Evolutionary conservation across 2,888 invertebrate genomes (phyloP).

Genomic region (Leptogaster cylindrica): DNA sequence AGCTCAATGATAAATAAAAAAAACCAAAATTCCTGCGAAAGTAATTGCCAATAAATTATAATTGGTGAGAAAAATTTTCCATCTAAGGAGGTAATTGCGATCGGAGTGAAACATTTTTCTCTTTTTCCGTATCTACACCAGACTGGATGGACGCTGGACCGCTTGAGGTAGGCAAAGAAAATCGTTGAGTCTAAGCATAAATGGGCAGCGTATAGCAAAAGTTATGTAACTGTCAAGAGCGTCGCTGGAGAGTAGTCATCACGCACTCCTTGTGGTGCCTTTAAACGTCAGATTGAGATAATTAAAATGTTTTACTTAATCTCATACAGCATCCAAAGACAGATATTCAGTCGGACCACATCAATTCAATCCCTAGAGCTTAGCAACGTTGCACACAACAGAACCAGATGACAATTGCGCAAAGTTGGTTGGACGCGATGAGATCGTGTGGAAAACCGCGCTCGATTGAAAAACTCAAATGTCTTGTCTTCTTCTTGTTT

Average conservation of each 20-base stretch:
- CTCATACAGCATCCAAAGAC: constrained; percentile 17
- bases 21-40: constrained; percentile 14
- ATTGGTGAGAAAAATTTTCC: constrained; percentile 31
- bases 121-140: too few relatives aligned
- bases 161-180: neutral
- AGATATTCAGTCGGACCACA: too few relatives aligned
- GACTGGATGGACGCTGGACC: neutral
- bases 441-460: neutral
- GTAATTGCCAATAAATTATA: constrained; percentile 28
- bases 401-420: constrained; percentile 29
- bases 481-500: neutral
- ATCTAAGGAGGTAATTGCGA: constrained; percentile 26
- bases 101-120: constrained; percentile 3
- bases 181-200: neutral
- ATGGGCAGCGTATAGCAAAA: neutral
- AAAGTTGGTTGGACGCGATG: neutral
- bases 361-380: constrained; percentile 13
- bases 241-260: constrained; percentile 31
- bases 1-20: neutral
- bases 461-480: neutral
- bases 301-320: constrained; percentile 31
- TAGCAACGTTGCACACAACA: neutral
- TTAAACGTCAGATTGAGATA: constrained; percentile 27
- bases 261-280: constrained; percentile 25
- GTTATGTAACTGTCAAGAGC: constrained; percentile 36